A percentile compares a stretch with the other conserved stretches of the same genome.
phyloP scores from a whole-genome alignment of 2,888 invertebrate species.

The Nipponacmea schrenckii region DNA sequence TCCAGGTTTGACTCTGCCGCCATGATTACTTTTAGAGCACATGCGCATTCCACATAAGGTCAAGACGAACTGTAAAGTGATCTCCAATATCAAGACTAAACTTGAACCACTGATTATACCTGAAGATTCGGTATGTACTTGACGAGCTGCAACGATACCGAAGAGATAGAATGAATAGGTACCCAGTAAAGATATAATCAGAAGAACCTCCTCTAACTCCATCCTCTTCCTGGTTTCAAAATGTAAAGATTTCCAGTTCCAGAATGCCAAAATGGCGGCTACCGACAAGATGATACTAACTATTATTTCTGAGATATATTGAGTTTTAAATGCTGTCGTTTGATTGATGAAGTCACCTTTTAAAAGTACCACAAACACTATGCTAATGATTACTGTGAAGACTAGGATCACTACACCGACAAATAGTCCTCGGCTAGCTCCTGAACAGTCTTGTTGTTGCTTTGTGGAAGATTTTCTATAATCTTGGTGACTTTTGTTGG shows the following conservation, averaged over 20 bases:
- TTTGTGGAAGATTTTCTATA: neutral
- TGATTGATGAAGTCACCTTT: neutral
- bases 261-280: neutral
- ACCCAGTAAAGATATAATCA: neutral
- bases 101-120: neutral
- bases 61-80: neutral
- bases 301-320: neutral
- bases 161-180: neutral
- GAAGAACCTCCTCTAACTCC: neutral
- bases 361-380: neutral
- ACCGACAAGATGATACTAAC: neutral
- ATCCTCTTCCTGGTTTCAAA: neutral
- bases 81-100: neutral
- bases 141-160: neutral
- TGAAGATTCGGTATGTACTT: neutral
- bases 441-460: neutral
- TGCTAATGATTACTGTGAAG: neutral
- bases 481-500: neutral
- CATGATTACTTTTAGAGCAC: neutral
- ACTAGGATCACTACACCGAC: neutral
- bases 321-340: neutral
- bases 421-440: neutral
- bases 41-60: neutral
- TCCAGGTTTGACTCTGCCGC: neutral
- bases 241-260: neutral